Conservation (phyloP, 1,140 invertebrate species). For the Melipona quadrifasciata region DNA sequence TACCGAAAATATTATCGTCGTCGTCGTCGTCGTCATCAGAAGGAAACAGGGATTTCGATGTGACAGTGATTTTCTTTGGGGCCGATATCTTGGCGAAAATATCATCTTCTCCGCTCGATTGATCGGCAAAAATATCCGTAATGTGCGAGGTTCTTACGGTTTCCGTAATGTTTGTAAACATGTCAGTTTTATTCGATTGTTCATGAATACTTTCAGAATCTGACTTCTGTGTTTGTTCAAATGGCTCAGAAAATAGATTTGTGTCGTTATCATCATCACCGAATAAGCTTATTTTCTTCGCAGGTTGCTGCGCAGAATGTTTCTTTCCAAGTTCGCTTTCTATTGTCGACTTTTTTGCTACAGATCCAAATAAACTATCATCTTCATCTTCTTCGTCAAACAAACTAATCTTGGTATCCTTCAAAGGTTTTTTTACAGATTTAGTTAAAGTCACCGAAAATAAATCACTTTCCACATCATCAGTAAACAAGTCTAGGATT, state of each 20-base stretch:
- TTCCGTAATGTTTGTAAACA: constrained; percentile 10
- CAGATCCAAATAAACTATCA: constrained; percentile 69
- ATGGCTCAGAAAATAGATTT: constrained; percentile 49
- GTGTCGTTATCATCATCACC: constrained; percentile 63
- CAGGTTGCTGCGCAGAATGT: not conserved
- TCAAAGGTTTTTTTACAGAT: constrained; percentile 68
- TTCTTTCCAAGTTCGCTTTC: constrained; percentile 21
- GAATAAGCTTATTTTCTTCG: constrained; percentile 58
- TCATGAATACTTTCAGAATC: constrained; percentile 36
- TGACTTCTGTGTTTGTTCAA: constrained; percentile 39
- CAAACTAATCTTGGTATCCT: constrained; percentile 68
- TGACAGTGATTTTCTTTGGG: constrained; percentile 31
- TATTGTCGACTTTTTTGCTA: constrained; percentile 32
- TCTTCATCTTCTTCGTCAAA: constrained; percentile 74
- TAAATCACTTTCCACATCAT: constrained; percentile 73
- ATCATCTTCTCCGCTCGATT: constrained; percentile 75
- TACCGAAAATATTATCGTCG: constrained; percentile 69
- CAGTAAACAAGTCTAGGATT: constrained; percentile 69
- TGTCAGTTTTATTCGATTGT: constrained; percentile 1
- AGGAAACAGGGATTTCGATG: constrained; percentile 60
- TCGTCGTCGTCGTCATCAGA: constrained; percentile 68
- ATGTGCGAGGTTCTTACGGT: constrained; percentile 60
- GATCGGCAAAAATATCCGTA: constrained; percentile 75
- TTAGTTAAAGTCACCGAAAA: constrained; percentile 70
- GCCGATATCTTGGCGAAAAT: constrained; percentile 68